A percentile compares a stretch with the other conserved stretches of the same genome.
phyloP scores from a whole-genome alignment of 2,113 vertebrate species.

The Stegostoma tigrinum region DNA sequence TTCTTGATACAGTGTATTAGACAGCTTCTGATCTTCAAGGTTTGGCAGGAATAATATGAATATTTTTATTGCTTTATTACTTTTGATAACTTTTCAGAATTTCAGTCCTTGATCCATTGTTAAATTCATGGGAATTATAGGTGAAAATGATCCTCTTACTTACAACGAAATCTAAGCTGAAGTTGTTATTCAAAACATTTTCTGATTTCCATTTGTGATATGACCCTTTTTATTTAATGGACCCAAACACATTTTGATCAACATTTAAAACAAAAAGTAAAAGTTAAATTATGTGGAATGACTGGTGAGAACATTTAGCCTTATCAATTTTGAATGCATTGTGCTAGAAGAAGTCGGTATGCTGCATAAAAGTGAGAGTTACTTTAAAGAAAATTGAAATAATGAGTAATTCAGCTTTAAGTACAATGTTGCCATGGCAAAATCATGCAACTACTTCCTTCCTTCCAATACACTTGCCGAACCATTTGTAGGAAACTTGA shows the following conservation, averaged over 20 bases:
- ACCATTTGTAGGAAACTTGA: background rate
- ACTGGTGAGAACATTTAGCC: background rate
- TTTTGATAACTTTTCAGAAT: no score
- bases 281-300: background rate
- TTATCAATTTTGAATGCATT: background rate
- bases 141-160: no score
- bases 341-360: background rate
- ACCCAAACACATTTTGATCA: background rate
- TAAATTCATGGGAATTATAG: no score
- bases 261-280: background rate
- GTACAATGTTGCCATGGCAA: background rate
- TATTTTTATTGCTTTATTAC: no score
- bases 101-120: no score
- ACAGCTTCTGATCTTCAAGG: no score
- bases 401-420: slow-evolving; percentile 24
- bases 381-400: slow-evolving; percentile 23
- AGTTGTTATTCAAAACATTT: background rate
- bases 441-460: background rate
- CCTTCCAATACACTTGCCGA: no score
- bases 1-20: no score
- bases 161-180: no score
- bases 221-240: background rate
- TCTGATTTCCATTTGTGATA: background rate
- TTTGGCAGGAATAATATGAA: no score
- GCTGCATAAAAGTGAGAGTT: background rate